Conservation (phyloP, 2,888 invertebrate species). For the Cataglyphis rosenhaueri region DNA sequence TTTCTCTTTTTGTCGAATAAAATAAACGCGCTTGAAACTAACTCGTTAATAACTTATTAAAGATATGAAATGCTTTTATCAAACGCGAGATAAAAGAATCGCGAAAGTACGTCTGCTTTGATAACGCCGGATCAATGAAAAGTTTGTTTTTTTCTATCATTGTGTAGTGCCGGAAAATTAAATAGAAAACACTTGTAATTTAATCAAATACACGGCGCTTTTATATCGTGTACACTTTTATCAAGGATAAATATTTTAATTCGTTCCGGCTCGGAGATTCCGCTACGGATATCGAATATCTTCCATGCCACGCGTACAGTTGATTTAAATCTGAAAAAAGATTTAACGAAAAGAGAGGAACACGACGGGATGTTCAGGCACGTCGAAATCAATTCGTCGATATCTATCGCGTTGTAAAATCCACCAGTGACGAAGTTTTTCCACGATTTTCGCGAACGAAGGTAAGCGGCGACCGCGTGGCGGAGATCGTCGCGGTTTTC, state of each 20-base stretch:
- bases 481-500: not conserved
- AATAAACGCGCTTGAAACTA: not conserved
- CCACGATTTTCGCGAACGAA: not conserved
- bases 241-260: not conserved
- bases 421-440: not conserved
- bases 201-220: not conserved
- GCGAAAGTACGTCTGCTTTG: not conserved
- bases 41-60: not conserved
- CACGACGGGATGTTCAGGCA: not conserved
- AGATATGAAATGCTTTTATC: not conserved
- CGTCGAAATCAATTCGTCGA: not conserved
- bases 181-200: not conserved
- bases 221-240: not conserved
- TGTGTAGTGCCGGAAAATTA: not conserved
- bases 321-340: conserved; percentile 2
- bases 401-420: not conserved
- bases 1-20: not conserved
- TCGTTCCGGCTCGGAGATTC: not conserved
- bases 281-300: not conserved
- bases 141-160: not conserved
- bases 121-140: not conserved
- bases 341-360: not conserved
- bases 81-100: not conserved
- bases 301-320: not conserved
- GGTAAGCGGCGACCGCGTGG: not conserved